Base-by-base conservation (phyloP, 1,140 invertebrate genomes). In the Papilio glaucus region DNA sequence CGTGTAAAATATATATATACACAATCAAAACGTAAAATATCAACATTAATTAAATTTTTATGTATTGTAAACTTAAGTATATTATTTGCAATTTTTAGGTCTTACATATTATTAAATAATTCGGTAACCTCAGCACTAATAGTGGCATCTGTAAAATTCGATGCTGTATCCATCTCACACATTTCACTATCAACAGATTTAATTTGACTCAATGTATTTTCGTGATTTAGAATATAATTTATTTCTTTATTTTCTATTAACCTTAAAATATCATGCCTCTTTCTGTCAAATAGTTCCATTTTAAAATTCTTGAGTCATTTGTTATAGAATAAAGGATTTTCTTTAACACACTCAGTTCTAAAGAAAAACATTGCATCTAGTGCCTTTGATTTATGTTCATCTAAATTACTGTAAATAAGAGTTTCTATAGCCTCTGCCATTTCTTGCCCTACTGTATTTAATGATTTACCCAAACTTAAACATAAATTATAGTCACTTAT, bases 61-160 rank as follows among this genome's bases (percentile, higher is more conserved):
- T n/a, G n/a, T n/a, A n/a, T n/a, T n/a, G n/a, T n/a, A n/a, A n/a
- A n/a, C n/a, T n/a, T n/a, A n/a, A n/a, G n/a, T n/a, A n/a, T n/a
- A n/a, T n/a, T n/a, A n/a, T n/a, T n/a, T n/a, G n/a, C n/a, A n/a
- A n/a, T n/a, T 42, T 63, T 63, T 4, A 33, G 29, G 29, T 33
- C 65, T 83, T 83, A 90, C 80, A 91, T 86, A 67, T 90, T 85
- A 87, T 89, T 90, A 88, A 93, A 93, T 60, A 93, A 78, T 73
- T 89, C 80, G 79, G 90, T 85, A 18, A 93, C 78, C 77, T 90
- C 86, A 38, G 87, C 76, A 65, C 75, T 82, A 60, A 93, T 87
- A 45, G 78, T 86, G 5, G 87, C 63, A 65, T 90, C 82, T 42
- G 85, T 86, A 26, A 86, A 74, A 18, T 84, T 75, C 6, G 87